Evolutionary conservation across 1,140 invertebrate genomes (phyloP), one percentile per base, ranked within the genome.

Genomic region (Tetramorium alpestre): DNA sequence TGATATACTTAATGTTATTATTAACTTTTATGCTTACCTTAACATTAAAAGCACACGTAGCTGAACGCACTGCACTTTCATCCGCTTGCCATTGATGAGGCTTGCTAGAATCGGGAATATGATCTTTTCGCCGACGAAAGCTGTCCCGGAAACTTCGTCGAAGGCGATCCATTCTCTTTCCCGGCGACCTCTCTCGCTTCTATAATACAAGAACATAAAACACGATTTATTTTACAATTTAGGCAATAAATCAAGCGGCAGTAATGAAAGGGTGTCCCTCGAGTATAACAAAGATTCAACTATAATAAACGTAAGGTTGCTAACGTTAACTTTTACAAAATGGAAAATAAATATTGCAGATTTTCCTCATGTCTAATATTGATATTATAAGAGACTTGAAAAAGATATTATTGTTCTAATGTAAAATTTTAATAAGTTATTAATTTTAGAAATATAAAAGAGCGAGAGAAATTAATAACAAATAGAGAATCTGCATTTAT

Each of bases 21-120:
- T 7, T 60, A 70, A 81, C 2, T 81, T 81, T 33, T 49, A 67
- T 54, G 33, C 10, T 58, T 87, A 98, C 98, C 96, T 99, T 99
- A 87, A 99, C 99, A 91, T 98, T 97, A 96, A 99, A 99, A 93
- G 97, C 98, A 96, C 99, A 99, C 38, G 98, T 99, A 91, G 99
- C 99, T 22, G 98, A 97, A 56, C 99, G 96, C 2, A 99, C 99
- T 69, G 98, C 98, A 62, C 97, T 97, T 94, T 99, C 99, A 95
- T 99, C 99, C n/a, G 98, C 97, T 93, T 99, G 98, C 99, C 99
- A 99, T 92, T 99, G 98, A 94, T 99, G 98, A 13, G 99, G 99
- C 94, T 99, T 99, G 82, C 98, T 98, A 85, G 98, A 98, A 95
- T 99, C 99, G 0, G 98, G 98, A 44, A 98, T 96, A 80, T 96